A percentile compares a stretch with the other conserved stretches of the same genome.
These are phyloP conservation scores for Dufourea novaeangliae DNA, from an alignment of 1,140 invertebrate genomes.

Conservation along the genomic window DNA sequence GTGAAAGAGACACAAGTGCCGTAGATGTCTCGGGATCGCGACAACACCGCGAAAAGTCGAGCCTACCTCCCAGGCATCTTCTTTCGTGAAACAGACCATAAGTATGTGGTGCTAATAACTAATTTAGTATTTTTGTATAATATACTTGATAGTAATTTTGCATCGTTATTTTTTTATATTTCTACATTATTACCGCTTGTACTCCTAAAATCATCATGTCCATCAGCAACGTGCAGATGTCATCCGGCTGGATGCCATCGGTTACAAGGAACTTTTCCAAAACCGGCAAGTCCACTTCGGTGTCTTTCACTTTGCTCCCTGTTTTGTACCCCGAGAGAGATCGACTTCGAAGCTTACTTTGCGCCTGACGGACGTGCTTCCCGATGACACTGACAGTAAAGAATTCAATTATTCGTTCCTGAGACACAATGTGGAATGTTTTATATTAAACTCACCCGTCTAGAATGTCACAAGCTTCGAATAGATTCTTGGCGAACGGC, in stretches of 20 bases:
- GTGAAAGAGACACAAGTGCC: no score
- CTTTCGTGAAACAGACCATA: no score
- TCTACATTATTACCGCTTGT: conserved; percentile 80
- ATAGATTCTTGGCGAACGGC: conserved; percentile 83
- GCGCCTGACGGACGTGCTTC: conserved; percentile 73
- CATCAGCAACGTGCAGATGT: conserved; percentile 84
- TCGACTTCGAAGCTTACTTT: conserved; percentile 64
- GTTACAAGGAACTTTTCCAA: conserved; percentile 81
- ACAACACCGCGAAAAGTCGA: no score
- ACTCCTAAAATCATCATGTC: conserved; percentile 85
- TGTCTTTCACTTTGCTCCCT: conserved; percentile 10
- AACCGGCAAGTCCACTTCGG: conserved; percentile 71
- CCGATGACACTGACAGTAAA: conserved; percentile 57
- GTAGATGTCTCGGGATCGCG: no score
- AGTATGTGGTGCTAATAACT: no score
- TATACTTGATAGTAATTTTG: no score
- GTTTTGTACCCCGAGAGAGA: conserved; percentile 16
- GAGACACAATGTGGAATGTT: no score
- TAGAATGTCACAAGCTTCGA: conserved; percentile 83
- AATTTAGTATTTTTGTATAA: no score
- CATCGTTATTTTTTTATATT: no score
- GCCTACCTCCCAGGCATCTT: no score
- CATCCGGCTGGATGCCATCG: conserved; percentile 83
- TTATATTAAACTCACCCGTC: conserved; percentile 82
- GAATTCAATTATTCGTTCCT: background rate